Conservation (phyloP, 1,140 invertebrate species). For the Platorchestia sp. region DNA sequence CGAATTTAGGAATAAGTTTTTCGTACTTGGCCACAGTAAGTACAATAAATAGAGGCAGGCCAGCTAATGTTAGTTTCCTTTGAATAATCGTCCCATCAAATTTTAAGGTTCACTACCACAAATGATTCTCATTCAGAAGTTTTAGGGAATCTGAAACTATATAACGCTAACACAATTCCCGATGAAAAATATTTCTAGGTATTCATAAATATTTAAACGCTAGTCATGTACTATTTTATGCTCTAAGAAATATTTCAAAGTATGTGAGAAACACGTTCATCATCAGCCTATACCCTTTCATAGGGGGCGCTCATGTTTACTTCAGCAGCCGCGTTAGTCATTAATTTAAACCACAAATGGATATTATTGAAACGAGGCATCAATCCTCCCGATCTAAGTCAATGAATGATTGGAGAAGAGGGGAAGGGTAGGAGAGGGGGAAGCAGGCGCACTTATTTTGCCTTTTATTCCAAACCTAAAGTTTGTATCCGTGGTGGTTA, state of each 20-base stretch:
- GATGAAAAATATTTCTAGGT: neutral
- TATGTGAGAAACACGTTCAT: neutral
- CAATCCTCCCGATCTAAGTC: too few relatives aligned
- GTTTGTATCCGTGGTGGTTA: too few relatives aligned
- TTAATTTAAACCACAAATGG: neutral
- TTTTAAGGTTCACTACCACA: neutral
- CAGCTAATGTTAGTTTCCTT: neutral
- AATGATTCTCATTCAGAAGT: neutral
- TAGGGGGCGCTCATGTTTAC: neutral
- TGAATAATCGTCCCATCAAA: neutral
- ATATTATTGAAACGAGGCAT: too few relatives aligned
- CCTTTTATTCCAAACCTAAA: too few relatives aligned
- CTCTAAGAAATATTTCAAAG: neutral
- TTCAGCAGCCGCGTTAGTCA: neutral
- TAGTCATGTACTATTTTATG: neutral
- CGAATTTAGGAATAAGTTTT: neutral
- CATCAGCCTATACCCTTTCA: neutral
- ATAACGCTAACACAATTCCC: neutral
- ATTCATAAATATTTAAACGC: neutral
- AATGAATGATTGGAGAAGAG: too few relatives aligned
- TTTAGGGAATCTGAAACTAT: neutral
- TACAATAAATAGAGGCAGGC: neutral
- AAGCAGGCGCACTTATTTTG: too few relatives aligned
- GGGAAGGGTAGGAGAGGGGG: too few relatives aligned
- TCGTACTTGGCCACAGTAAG: neutral